Conservation (phyloP, 2,797 vertebrate species). For the Microctenopoma steveboyesi region DNA sequence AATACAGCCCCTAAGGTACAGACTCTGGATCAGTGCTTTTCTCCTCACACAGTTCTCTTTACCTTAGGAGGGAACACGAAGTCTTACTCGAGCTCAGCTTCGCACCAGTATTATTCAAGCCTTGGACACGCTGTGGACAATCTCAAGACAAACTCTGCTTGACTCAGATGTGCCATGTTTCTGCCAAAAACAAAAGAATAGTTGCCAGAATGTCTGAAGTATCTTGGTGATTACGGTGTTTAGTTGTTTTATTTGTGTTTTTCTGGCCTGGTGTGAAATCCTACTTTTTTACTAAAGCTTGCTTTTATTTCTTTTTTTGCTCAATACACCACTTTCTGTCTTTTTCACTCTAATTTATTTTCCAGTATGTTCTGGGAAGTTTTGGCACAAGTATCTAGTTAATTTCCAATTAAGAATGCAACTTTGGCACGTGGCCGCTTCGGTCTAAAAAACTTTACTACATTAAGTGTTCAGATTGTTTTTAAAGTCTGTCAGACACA, state of each 20-base stretch:
- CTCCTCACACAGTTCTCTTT: slow-evolving; percentile 73
- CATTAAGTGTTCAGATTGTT: slow-evolving; percentile 9
- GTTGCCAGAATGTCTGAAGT: neutral
- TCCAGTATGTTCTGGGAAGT: neutral
- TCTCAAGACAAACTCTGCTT: neutral
- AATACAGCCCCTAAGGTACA: slow-evolving; percentile 70
- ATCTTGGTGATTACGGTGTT: neutral
- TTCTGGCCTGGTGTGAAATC: neutral
- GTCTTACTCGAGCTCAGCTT: slow-evolving; percentile 61
- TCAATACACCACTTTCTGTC: neutral
- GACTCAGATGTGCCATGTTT: slow-evolving; percentile 16
- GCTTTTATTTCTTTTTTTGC: too few species aligned
- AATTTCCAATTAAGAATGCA: slow-evolving; percentile 12
- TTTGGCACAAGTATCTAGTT: slow-evolving; percentile 1
- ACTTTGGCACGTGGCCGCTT: neutral
- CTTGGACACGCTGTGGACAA: slow-evolving; percentile 1
- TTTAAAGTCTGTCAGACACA: slow-evolving; percentile 33
- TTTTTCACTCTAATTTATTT: neutral
- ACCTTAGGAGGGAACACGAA: slow-evolving; percentile 50
- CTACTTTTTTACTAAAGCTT: neutral
- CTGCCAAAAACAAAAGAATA: neutral
- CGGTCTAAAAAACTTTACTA: slow-evolving; percentile 1
- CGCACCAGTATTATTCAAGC: slow-evolving; percentile 40
- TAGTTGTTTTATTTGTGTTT: neutral
- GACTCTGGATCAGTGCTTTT: slow-evolving; percentile 71